phyloP scores from a whole-genome alignment of 2,113 vertebrate genomes.

The Myrmecophaga tridactyla region DNA sequence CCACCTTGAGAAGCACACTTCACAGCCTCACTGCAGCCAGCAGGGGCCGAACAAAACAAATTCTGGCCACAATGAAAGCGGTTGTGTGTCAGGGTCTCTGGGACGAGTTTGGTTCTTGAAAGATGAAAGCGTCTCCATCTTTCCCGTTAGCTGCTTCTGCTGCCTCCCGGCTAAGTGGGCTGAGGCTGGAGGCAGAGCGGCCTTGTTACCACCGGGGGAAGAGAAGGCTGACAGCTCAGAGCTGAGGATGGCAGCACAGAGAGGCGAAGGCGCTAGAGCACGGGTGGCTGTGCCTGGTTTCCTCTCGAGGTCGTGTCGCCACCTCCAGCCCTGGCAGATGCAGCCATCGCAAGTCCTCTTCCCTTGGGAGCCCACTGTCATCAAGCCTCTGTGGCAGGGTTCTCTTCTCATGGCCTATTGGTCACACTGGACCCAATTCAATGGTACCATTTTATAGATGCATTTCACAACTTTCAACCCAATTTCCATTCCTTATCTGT shows the following conservation, averaged over 20 bases:
- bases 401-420: background rate
- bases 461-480: background rate
- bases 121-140: background rate
- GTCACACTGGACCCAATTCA: background rate
- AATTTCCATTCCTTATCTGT: background rate
- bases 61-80: background rate
- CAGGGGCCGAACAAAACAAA: background rate
- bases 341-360: background rate
- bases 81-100: background rate
- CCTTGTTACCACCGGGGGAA: background rate
- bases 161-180: too few relatives aligned
- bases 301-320: background rate
- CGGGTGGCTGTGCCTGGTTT: background rate
- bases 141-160: background rate
- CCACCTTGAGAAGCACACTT: background rate
- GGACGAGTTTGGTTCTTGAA: background rate
- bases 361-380: background rate
- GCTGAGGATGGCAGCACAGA: background rate
- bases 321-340: background rate
- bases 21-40: background rate
- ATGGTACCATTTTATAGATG: too few relatives aligned
- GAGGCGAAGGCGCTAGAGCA: too few relatives aligned
- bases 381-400: background rate
- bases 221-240: background rate
- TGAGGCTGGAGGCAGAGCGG: background rate